These are phyloP conservation scores for Deilephila elpenor DNA, from an alignment of 2,888 invertebrate species.

Conservation along the genomic window DNA sequence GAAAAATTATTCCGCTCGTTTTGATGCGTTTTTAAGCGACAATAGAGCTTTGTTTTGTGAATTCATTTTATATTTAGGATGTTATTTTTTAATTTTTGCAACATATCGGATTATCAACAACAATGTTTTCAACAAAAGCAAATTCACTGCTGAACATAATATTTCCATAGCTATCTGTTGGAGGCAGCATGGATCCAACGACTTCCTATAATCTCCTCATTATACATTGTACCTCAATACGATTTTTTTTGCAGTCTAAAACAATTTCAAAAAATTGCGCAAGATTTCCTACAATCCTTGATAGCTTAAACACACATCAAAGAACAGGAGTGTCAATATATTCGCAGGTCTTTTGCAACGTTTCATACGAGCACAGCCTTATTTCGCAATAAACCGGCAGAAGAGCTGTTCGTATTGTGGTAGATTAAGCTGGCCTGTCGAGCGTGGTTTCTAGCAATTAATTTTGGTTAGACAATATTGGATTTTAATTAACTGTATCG, in stretches of 20 bases:
- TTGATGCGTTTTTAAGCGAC: slow-evolving; percentile 15
- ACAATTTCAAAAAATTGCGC: no score
- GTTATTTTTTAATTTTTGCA: neutral
- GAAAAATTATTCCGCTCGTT: slow-evolving; percentile 4
- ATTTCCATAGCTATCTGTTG: no score
- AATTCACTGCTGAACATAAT: no score
- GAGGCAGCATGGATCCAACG: no score
- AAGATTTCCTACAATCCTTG: no score
- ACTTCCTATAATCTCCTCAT: no score
- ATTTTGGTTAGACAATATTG: slow-evolving; percentile 84
- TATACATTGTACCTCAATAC: no score
- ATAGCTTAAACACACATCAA: neutral
- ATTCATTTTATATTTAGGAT: slow-evolving; percentile 3
- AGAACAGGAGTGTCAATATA: neutral
- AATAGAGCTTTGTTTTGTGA: slow-evolving; percentile 8
- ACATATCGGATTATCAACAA: neutral
- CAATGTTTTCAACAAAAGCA: no score
- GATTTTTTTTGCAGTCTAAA: no score
- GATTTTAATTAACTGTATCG: slow-evolving; percentile 83
- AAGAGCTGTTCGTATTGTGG: slow-evolving; percentile 35
- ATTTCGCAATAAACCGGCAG: slow-evolving; percentile 36
- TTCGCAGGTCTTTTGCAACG: neutral
- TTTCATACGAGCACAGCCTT: slow-evolving; percentile 35
- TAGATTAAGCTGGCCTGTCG: slow-evolving; percentile 51
- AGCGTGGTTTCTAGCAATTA: slow-evolving; percentile 73